Percentiles rank a stretch among this genome's conserved stretches.
These are phyloP conservation scores for Brachyrhaphis roseni DNA, from an alignment of 2,797 vertebrate species.

Conservation along the genomic window DNA sequence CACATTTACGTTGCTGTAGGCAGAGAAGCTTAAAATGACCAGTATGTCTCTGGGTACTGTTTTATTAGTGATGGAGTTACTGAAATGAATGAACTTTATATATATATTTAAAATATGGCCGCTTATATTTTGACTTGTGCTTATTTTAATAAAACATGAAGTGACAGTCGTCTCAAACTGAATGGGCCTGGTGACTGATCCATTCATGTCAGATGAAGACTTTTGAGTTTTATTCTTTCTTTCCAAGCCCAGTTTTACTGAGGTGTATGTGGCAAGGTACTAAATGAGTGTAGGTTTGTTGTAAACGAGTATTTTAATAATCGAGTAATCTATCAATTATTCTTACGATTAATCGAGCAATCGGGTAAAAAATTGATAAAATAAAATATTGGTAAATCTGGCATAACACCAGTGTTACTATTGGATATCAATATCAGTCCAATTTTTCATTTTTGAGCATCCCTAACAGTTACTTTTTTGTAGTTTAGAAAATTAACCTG, in stretches of 20 bases:
- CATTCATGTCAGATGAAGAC: background rate
- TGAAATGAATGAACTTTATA: background rate
- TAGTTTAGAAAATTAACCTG: too few relatives aligned
- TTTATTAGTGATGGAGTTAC: background rate
- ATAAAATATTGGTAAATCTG: too few relatives aligned
- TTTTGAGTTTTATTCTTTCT: background rate
- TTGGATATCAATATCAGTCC: too few relatives aligned
- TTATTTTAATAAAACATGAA: background rate
- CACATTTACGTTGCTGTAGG: background rate
- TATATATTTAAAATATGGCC: too few relatives aligned
- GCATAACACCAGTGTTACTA: too few relatives aligned
- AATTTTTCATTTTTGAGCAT: too few relatives aligned
- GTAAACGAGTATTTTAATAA: too few relatives aligned
- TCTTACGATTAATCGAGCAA: too few relatives aligned
- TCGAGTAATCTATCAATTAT: too few relatives aligned
- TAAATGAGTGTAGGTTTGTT: background rate
- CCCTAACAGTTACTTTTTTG: too few relatives aligned
- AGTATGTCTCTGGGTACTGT: background rate
- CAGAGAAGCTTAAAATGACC: background rate
- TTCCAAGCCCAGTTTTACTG: background rate
- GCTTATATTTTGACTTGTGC: background rate
- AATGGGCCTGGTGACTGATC: background rate
- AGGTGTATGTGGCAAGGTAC: background rate
- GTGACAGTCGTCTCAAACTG: background rate
- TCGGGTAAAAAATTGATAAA: too few relatives aligned